These are phyloP conservation scores for Thalassarche chlororhynchos DNA, from an alignment of 2,113 vertebrate genomes.

Conservation along the genomic window DNA sequence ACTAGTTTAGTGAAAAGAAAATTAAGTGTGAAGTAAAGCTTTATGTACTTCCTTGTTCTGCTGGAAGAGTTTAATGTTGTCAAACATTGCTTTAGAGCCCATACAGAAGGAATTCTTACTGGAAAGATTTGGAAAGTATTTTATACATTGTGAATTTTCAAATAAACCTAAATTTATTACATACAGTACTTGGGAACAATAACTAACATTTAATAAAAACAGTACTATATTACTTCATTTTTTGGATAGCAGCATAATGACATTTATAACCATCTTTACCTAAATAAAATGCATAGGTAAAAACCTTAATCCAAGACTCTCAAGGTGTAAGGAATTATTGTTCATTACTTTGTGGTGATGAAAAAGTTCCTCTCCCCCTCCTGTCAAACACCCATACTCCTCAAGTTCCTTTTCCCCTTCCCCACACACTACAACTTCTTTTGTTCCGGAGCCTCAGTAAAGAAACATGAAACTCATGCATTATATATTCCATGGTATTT, in stretches of 20 bases:
- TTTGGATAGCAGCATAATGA: not conserved
- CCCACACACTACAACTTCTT: not conserved
- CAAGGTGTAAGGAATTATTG: not conserved
- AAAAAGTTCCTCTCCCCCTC: not conserved
- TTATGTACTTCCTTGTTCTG: not conserved
- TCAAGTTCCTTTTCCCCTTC: not conserved
- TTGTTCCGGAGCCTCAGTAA: not conserved
- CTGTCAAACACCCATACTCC: not conserved
- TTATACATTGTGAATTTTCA: not conserved
- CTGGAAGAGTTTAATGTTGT: not conserved
- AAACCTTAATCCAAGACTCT: not conserved
- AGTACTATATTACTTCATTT: not conserved
- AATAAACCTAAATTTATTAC: not conserved
- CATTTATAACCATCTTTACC: not conserved
- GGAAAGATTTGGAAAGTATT: not conserved
- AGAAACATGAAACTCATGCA: not conserved
- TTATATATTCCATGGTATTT: not conserved
- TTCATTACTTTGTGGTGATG: not conserved
- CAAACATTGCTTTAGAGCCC: not conserved
- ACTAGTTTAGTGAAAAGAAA: not conserved
- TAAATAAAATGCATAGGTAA: not conserved
- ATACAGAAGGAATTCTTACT: not conserved
- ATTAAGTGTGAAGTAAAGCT: not conserved
- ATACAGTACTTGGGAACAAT: not conserved
- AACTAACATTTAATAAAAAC: not conserved